Conservation (phyloP, 2,113 vertebrate species). For the Cairina moschata region DNA sequence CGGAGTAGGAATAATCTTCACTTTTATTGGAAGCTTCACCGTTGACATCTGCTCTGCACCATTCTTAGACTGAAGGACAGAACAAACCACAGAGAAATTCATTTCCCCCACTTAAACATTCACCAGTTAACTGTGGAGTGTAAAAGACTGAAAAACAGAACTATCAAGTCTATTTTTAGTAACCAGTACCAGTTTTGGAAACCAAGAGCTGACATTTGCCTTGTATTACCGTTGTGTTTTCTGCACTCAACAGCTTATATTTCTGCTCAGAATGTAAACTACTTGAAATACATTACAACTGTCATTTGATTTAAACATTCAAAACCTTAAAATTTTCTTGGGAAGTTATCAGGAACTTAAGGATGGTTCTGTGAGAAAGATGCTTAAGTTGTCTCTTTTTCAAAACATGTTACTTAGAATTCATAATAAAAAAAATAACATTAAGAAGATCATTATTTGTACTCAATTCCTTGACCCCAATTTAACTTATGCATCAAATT, state of each 20-base stretch:
- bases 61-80: slow-evolving; percentile 82
- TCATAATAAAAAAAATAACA: background rate
- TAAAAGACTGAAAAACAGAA: background rate
- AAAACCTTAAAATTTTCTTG: background rate
- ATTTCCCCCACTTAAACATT: background rate
- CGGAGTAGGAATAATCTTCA: slow-evolving; percentile 96
- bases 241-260: background rate
- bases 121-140: background rate
- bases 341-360: background rate
- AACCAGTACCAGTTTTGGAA: background rate
- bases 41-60: slow-evolving; percentile 91
- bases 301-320: background rate
- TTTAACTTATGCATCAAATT: background rate
- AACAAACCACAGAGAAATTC: slow-evolving; percentile 17
- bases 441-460: background rate
- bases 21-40: slow-evolving; percentile 94
- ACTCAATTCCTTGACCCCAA: background rate
- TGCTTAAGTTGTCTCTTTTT: background rate
- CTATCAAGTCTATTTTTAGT: background rate
- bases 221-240: background rate
- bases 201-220: background rate
- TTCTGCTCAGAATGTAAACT: background rate
- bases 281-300: background rate
- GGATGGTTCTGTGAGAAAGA: background rate
- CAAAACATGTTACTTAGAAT: background rate